phyloP scores from a whole-genome alignment of 2,113 vertebrate species.

The Osmerus mordax region DNA sequence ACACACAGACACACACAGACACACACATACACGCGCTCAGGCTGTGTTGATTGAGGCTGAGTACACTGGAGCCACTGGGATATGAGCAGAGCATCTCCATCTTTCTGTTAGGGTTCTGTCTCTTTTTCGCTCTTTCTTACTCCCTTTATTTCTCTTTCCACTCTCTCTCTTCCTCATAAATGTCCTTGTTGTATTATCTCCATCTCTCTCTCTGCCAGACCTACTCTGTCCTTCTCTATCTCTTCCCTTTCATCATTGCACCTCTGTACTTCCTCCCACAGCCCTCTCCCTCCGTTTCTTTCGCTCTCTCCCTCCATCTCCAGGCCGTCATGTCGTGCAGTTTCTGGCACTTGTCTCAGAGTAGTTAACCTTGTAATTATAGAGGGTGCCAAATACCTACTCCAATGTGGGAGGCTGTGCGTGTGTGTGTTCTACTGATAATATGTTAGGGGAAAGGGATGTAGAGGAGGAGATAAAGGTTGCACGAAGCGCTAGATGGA shows the following conservation, averaged over 20 bases:
- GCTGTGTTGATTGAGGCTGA: background rate
- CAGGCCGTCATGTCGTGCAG: background rate
- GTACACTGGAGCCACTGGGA: background rate
- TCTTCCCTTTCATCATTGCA: background rate
- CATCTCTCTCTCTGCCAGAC: background rate
- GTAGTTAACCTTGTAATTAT: background rate
- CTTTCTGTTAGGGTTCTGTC: too few species aligned
- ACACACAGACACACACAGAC: background rate
- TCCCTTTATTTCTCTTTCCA: too few species aligned
- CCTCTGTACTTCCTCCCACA: background rate
- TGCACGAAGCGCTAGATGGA: background rate
- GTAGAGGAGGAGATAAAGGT: background rate
- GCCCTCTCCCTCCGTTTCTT: background rate
- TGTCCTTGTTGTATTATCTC: background rate
- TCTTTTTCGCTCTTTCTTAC: too few species aligned
- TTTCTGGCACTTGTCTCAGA: background rate
- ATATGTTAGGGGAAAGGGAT: background rate
- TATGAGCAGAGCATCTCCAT: background rate
- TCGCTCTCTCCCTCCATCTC: background rate
- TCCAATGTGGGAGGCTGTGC: background rate
- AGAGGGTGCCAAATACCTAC: background rate
- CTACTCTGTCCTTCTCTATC: background rate
- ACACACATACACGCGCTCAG: background rate
- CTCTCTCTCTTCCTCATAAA: too few species aligned
- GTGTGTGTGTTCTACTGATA: background rate